These are phyloP conservation scores for Pelagia noctiluca DNA, from an alignment of 30 jellyfish, hydroid and myxozoan genomes.

Conservation along the genomic window DNA sequence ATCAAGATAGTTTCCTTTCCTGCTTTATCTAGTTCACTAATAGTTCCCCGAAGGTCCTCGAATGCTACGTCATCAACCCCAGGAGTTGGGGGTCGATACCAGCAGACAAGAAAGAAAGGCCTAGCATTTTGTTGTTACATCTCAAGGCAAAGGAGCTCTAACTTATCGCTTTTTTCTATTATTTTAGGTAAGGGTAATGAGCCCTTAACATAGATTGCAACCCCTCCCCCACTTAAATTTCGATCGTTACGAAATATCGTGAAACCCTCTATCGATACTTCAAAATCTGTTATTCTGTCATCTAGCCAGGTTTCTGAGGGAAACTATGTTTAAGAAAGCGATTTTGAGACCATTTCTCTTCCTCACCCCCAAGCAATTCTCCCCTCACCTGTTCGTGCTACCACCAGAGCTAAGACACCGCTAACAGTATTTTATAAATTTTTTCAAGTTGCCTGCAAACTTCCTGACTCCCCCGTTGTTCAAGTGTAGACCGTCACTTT, in stretches of 20 bases:
- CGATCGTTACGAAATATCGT: constrained; percentile 47
- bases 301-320: neutral
- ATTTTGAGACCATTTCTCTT: constrained; percentile 2
- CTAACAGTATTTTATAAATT: neutral
- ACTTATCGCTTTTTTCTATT: constrained; percentile 37
- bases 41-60: constrained; percentile 45
- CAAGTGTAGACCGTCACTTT: constrained; percentile 11
- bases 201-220: constrained; percentile 46
- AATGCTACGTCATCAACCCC: constrained; percentile 58
- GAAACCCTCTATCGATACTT: constrained; percentile 21
- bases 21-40: constrained; percentile 24
- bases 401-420: constrained; percentile 1
- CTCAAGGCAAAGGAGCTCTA: constrained; percentile 53
- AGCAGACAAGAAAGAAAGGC: constrained; percentile 59
- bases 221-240: constrained; percentile 37
- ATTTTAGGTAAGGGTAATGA: constrained; percentile 39
- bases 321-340: constrained; percentile 2
- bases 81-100: constrained; percentile 64
- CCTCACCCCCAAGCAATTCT: neutral
- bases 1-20: constrained; percentile 42
- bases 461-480: neutral
- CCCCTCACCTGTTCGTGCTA: constrained; percentile 1
- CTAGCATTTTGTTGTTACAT: constrained; percentile 40
- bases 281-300: neutral
- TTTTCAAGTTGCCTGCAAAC: neutral